Evolutionary conservation across 2,888 invertebrate genomes (phyloP), one percentile per base, ranked within the genome.

Genomic region (Meiosimyza platycephala): DNA sequence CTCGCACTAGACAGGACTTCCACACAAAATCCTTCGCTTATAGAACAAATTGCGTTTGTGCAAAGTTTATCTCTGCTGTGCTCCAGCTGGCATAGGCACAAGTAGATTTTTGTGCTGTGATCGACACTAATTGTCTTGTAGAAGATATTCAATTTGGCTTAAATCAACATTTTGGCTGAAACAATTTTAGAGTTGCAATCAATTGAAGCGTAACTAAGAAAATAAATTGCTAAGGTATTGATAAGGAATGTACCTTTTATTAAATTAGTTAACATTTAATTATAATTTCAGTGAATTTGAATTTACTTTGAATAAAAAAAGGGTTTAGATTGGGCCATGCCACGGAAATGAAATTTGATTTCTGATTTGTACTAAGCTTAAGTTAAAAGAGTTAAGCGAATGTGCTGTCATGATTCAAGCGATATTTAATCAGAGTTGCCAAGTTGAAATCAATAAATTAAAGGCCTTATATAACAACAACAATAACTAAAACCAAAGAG

Each of bases 61-160:
- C 22, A 50, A 50, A 33, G 51, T 50, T 52, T 52, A 28, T 2
- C 62, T 16, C 51, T 18, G 40, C 40, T 9, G 3, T 40, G 51
- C 52, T 13, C n/a, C 16, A 15, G 7, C 18, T 15, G 18, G 16
- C 50, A 15, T 48, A 22, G 13, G 13, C n/a, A 15, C 50, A 7
- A 15, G 50, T 40, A 57, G 57, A 40, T 40, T 69, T 40, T 63
- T 55, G n/a, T 16, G 16, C 59, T 28, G 33, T 66, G 60, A 60
- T 72, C 59, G 66, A 59, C 64, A 57, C 59, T 71, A 71, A 71
- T 71, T 65, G 65, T 48, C 64, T 65, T 57, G 50, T 50, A 57
- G 9, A 64, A 71, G 64, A 59, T 22, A 55, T 54, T 52, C 48
- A 55, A 63, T 63, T 54, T 63, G 71, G 55, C 55, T 63, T 52